Evolutionary conservation across 2,888 invertebrate genomes (phyloP), one percentile per base, ranked within the genome.

Genomic region (Pollenia labialis): DNA sequence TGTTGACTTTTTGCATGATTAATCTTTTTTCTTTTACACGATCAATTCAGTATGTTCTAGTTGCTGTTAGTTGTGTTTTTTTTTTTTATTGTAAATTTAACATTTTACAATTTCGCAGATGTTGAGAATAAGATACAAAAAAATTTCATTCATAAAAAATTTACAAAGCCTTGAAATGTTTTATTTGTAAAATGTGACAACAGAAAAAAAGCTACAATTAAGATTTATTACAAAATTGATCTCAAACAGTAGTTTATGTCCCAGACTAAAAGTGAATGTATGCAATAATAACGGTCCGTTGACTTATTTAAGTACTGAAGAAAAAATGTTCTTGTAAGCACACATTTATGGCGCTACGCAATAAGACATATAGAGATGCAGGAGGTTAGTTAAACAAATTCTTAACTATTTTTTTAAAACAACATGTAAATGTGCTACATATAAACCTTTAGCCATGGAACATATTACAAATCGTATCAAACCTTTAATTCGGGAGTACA

Each of bases 121-220:
- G 62, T 46, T 4, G 46, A 11, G 16, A 48, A 46, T 54, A 3
- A 64, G 32, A 64, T 64, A 72, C 23, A 54, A 42, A 11, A 3
- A 71, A 50, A 32, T 46, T 81, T 81, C 71, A 81, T 81, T 81
- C 72, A 81, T 71, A 81, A 72, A 71, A 66, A 54, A 64, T 14
- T 64, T 44, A 54, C 66, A 68, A 23, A 79, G 64, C 80, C 80
- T 81, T 81, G 80, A 81, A 71, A 60, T 62, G 44, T 69, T 68
- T 77, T 56, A 77, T 68, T 68, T 79, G 69, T 79, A 68, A 48
- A 18, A 74, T 58, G 58, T 66, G 66, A 18, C 18, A 46, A 66
- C 54, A 42, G 12, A 42, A 44, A 14, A 42, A 69, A 42, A 32
- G 23, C 50, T 32, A 68, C 32, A 77, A 77, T 77, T 77, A 77